phyloP scores from a whole-genome alignment of 2,888 invertebrate genomes.

The Parnassius mnemosyne region DNA sequence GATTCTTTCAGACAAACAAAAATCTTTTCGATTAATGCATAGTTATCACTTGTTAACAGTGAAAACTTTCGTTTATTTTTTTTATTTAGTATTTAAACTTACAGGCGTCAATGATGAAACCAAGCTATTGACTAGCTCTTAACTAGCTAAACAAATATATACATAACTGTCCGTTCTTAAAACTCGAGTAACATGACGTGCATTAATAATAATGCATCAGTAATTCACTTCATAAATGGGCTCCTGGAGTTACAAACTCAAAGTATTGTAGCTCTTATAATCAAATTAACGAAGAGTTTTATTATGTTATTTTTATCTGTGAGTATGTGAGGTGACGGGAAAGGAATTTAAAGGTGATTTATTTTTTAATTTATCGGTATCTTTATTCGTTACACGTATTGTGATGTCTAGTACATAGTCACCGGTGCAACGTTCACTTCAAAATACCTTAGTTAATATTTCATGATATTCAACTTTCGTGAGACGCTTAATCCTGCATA shows the following conservation, averaged over 20 bases:
- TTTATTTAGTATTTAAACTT: too few species aligned
- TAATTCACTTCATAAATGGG: not conserved
- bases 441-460: constrained; percentile 36
- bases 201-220: constrained; percentile 32
- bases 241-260: not conserved
- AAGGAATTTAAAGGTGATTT: constrained; percentile 26
- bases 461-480: constrained; percentile 39
- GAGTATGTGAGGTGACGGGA: constrained; percentile 13
- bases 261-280: not conserved
- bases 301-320: constrained; percentile 7
- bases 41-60: too few species aligned
- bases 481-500: constrained; percentile 23
- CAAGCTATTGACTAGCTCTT: constrained; percentile 28
- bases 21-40: constrained; percentile 41
- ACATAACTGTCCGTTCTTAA: constrained; percentile 50
- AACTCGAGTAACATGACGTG: constrained; percentile 33
- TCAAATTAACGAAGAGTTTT: not conserved
- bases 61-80: too few species aligned
- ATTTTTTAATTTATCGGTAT: constrained; percentile 27
- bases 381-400: constrained; percentile 28
- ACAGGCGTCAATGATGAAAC: not conserved
- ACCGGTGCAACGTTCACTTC: constrained; percentile 37
- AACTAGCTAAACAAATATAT: constrained; percentile 34
- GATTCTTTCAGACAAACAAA: constrained; percentile 63
- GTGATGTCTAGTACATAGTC: constrained; percentile 29